Evolutionary conservation across 2,888 invertebrate species (phyloP).

Genomic region (Erebia epiphron): DNA sequence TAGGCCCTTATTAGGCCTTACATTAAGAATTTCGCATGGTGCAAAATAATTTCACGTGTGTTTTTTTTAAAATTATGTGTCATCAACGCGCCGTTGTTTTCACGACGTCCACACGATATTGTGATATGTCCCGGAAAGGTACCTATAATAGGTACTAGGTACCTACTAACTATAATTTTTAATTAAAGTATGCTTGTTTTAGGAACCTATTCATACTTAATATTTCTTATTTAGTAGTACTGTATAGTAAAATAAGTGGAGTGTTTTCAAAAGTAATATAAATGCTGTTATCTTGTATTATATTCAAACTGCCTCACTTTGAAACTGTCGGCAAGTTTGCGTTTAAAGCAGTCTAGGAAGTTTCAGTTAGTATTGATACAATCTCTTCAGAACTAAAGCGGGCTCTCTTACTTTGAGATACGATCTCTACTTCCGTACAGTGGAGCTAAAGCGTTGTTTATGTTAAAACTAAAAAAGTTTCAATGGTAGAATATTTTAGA

Average conservation of each 20-base stretch:
- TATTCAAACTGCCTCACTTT: conserved; percentile 30
- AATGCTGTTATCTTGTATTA: conserved; percentile 28
- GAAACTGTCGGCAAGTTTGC: conserved; percentile 29
- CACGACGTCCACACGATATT: too few relatives aligned
- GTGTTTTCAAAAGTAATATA: conserved; percentile 19
- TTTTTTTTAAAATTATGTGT: too few relatives aligned
- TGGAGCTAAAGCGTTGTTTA: conserved; percentile 11
- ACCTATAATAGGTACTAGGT: neutral
- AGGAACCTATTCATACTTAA: neutral
- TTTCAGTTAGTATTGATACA: conserved; percentile 46
- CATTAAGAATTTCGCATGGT: neutral
- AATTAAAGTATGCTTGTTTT: neutral
- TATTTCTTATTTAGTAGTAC: neutral
- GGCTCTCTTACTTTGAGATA: conserved; percentile 33
- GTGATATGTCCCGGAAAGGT: too few relatives aligned
- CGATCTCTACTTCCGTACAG: conserved; percentile 32
- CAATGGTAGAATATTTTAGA: neutral
- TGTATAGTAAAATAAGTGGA: conserved; percentile 1
- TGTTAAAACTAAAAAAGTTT: conserved; percentile 21
- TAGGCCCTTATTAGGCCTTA: neutral
- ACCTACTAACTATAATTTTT: neutral
- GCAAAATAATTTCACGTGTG: too few relatives aligned
- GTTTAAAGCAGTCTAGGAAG: conserved; percentile 44
- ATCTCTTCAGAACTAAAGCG: conserved; percentile 41
- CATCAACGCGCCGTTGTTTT: too few relatives aligned